A percentile compares a stretch with the other conserved stretches of the same genome.
Evolutionary conservation across 1,140 invertebrate species (phyloP).

Genomic region (Camponotus pennsylvanicus): DNA sequence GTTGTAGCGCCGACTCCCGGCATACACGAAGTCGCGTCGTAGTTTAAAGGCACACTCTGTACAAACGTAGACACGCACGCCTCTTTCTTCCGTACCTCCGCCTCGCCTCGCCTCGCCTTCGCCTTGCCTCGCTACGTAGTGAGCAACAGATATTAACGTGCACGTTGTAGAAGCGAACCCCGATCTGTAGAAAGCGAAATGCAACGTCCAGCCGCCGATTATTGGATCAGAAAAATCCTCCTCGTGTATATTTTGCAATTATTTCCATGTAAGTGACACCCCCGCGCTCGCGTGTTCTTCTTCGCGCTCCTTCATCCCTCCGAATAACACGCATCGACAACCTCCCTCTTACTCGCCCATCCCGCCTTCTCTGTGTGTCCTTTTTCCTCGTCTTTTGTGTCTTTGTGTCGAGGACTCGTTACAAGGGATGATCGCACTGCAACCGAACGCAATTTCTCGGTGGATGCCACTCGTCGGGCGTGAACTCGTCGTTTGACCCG

Average conservation of each 20-base stretch:
- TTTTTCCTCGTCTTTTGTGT: background rate
- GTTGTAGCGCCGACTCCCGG: slow-evolving; percentile 85
- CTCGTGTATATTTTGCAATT: slow-evolving; percentile 85
- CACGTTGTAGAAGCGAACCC: slow-evolving; percentile 54
- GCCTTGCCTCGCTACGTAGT: slow-evolving; percentile 61
- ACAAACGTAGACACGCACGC: slow-evolving; percentile 84
- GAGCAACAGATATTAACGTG: slow-evolving; percentile 66
- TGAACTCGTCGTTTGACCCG: slow-evolving; percentile 22
- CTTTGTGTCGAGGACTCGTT: background rate
- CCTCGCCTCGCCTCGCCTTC: slow-evolving; percentile 47
- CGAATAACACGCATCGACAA: slow-evolving; percentile 28
- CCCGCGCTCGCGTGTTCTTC: slow-evolving; percentile 53
- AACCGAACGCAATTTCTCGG: slow-evolving; percentile 4
- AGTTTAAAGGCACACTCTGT: slow-evolving; percentile 85
- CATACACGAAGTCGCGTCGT: slow-evolving; percentile 82
- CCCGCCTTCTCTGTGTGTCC: background rate
- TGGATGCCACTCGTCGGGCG: slow-evolving; percentile 18
- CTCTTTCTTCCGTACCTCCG: slow-evolving; percentile 69
- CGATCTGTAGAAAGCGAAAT: slow-evolving; percentile 68
- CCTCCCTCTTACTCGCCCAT: background rate
- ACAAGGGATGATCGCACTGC: slow-evolving; percentile 25
- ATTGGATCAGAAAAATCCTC: slow-evolving; percentile 81
- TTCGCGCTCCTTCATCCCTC: slow-evolving; percentile 55
- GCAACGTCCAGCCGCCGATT: slow-evolving; percentile 78
- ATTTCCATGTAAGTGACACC: slow-evolving; percentile 84